Conservation (phyloP, 2,113 vertebrate species). For the Agelaius phoeniceus region DNA sequence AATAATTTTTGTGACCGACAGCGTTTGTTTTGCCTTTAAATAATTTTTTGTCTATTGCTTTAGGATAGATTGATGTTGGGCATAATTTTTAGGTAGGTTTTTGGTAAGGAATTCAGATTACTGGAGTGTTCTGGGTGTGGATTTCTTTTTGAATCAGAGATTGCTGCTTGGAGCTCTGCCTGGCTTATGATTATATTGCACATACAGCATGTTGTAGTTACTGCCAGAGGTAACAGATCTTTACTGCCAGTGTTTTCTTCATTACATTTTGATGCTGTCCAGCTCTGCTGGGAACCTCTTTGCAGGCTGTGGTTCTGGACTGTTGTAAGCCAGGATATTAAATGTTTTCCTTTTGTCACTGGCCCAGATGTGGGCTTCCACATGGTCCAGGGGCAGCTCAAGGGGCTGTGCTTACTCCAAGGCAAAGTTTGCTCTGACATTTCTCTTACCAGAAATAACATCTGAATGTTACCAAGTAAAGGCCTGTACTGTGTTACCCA, state of each 20-base stretch:
- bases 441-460: background rate
- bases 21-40: background rate
- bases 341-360: background rate
- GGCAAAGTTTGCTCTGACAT: background rate
- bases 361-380: background rate
- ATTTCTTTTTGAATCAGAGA: background rate
- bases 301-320: background rate
- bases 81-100: background rate
- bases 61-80: background rate
- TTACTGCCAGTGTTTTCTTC: background rate
- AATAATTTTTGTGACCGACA: background rate
- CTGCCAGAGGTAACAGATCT: background rate
- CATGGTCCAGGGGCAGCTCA: background rate
- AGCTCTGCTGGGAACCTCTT: background rate
- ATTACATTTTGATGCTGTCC: conserved; percentile 6
- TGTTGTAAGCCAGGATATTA: background rate
- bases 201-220: background rate
- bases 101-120: background rate
- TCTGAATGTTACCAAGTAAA: background rate
- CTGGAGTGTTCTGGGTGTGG: background rate
- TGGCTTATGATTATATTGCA: background rate
- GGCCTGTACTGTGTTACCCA: background rate
- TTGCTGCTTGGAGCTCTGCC: background rate
- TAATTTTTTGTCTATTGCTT: background rate
- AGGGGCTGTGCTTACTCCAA: background rate